phyloP scores from a whole-genome alignment of 2,888 invertebrate species.

The Tenodera sinensis region DNA sequence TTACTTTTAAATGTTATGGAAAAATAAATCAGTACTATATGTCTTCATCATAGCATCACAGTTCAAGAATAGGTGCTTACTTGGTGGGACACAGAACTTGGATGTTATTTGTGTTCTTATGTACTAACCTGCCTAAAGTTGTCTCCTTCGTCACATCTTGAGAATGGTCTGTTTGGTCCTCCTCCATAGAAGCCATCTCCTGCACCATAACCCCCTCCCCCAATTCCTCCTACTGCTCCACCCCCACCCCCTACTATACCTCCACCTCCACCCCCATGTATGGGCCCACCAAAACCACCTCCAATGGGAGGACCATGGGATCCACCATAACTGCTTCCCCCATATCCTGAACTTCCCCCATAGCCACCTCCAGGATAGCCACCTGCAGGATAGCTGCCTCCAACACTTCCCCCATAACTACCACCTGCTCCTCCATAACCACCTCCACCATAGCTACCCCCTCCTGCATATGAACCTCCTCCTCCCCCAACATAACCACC shows the following conservation, averaged over 20 bases:
- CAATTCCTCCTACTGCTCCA: constrained; percentile 1
- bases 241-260: constrained; percentile 22
- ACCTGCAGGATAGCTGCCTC: constrained; percentile 9
- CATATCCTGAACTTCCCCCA: constrained; percentile 4
- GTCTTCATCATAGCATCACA: no score
- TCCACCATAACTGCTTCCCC: constrained; percentile 19
- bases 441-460: constrained; percentile 43
- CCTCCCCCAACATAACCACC: constrained; percentile 45
- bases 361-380: constrained; percentile 26
- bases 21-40: no score
- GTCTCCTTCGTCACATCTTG: constrained; percentile 74
- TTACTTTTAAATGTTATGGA: no score
- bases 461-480: constrained; percentile 36
- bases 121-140: constrained; percentile 64
- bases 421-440: constrained; percentile 44
- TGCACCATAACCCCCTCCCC: constrained; percentile 21
- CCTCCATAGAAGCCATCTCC: constrained; percentile 25
- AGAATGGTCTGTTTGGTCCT: constrained; percentile 36
- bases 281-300: constrained; percentile 20
- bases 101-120: neutral
- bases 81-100: no score
- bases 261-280: constrained; percentile 36
- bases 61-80: no score
- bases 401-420: constrained; percentile 16
- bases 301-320: neutral